Conservation (phyloP, 2,888 invertebrate genomes). For the Mechanitis mazaeus region DNA sequence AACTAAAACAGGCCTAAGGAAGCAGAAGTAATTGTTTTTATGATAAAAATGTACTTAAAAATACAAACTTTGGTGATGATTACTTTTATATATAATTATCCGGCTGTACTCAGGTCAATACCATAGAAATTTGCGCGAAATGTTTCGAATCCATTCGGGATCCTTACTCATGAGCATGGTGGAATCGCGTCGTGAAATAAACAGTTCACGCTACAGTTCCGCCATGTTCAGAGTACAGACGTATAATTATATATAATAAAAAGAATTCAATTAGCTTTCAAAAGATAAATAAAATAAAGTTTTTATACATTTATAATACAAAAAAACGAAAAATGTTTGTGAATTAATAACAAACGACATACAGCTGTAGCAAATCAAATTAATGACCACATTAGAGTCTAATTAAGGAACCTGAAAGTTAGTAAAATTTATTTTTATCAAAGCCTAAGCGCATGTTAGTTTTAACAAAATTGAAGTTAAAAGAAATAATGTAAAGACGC, state of each 20-base stretch:
- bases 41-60: too few relatives aligned
- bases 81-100: too few relatives aligned
- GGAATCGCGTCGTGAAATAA: too few relatives aligned
- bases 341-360: not conserved
- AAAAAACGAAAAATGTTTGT: conserved; percentile 12
- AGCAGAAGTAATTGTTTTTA: not conserved
- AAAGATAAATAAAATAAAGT: not conserved
- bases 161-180: too few relatives aligned
- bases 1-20: conserved; percentile 6
- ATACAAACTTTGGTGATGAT: too few relatives aligned
- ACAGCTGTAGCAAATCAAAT: conserved; percentile 22
- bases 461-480: conserved; percentile 24
- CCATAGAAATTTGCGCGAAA: too few relatives aligned
- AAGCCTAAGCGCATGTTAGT: conserved; percentile 27
- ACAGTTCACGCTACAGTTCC: too few relatives aligned
- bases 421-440: conserved; percentile 27
- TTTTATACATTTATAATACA: not conserved
- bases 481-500: conserved; percentile 23
- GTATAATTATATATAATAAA: not conserved
- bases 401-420: conserved; percentile 22
- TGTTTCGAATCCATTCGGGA: too few relatives aligned
- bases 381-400: conserved; percentile 26
- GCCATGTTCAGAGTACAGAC: too few relatives aligned
- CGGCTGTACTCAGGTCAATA: too few relatives aligned
- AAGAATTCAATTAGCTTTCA: not conserved